Percentiles rank a stretch among this genome's conserved stretches.
phyloP scores from a whole-genome alignment of 2,797 vertebrate genomes.

The Tinamus major region DNA sequence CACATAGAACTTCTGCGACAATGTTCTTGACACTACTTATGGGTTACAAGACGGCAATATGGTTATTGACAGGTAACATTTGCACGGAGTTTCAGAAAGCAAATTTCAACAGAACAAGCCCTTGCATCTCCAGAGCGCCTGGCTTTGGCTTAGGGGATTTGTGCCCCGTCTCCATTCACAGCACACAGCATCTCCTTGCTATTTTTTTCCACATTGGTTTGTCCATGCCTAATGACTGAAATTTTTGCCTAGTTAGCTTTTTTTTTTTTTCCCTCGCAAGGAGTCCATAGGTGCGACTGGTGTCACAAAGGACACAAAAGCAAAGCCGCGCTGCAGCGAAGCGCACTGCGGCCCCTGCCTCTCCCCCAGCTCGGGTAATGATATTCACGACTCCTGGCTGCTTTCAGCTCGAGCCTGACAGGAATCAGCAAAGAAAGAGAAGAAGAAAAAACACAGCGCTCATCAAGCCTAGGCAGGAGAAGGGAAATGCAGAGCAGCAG shows the following conservation, averaged over 20 bases:
- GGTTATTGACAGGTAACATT: neutral
- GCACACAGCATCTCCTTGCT: neutral
- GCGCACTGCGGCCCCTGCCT: neutral
- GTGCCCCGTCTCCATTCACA: neutral
- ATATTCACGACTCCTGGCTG: neutral
- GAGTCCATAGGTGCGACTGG: fast-evolving
- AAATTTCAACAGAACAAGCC: neutral
- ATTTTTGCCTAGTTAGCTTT: neutral
- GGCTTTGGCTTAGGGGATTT: neutral
- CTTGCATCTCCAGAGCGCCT: neutral
- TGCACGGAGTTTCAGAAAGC: neutral
- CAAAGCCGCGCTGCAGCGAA: neutral
- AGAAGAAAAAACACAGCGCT: neutral
- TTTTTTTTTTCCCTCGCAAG: neutral
- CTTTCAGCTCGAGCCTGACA: neutral
- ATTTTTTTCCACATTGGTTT: neutral
- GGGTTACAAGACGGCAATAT: neutral
- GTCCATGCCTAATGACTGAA: neutral
- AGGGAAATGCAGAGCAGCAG: constrained; percentile 36
- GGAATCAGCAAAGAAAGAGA: neutral
- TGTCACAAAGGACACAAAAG: neutral
- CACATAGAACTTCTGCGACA: neutral
- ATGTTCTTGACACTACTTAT: neutral
- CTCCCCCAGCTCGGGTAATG: neutral
- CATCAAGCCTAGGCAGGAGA: neutral